phyloP scores from a whole-genome alignment of 2,797 vertebrate species.

The Anguilla marmorata region DNA sequence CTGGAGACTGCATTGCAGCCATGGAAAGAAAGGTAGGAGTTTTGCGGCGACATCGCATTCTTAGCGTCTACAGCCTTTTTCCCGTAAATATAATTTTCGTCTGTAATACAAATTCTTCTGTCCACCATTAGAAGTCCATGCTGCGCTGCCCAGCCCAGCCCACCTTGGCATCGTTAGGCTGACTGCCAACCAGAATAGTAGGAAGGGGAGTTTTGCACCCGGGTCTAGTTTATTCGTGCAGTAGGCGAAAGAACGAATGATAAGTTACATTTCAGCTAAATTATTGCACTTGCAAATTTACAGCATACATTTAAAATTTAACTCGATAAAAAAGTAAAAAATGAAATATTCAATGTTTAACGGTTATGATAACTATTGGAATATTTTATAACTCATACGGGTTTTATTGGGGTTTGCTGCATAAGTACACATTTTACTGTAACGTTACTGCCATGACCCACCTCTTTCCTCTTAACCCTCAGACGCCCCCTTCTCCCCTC shows the following conservation, averaged over 20 bases:
- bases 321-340: constrained; percentile 3
- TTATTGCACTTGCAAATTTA: neutral
- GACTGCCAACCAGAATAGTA: constrained; percentile 59
- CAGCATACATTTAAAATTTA: neutral
- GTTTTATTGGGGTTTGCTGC: neutral
- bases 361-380: neutral
- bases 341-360: constrained; percentile 13
- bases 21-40: constrained; percentile 82
- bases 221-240: constrained; percentile 60
- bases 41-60: constrained; percentile 51
- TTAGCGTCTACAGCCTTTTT: constrained; percentile 13
- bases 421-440: neutral
- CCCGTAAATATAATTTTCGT: constrained; percentile 37
- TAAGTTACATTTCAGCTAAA: constrained; percentile 19
- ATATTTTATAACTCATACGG: neutral
- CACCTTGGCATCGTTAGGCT: constrained; percentile 52
- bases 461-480: constrained; percentile 28
- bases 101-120: constrained; percentile 45
- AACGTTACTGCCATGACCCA: constrained; percentile 12
- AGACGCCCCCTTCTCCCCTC: constrained; percentile 49
- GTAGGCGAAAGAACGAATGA: constrained; percentile 1
- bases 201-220: constrained; percentile 63
- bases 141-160: constrained; percentile 40
- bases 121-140: constrained; percentile 60
- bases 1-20: constrained; percentile 57